phyloP scores from a whole-genome alignment of 2,113 vertebrate genomes.

The Charina bottae region DNA sequence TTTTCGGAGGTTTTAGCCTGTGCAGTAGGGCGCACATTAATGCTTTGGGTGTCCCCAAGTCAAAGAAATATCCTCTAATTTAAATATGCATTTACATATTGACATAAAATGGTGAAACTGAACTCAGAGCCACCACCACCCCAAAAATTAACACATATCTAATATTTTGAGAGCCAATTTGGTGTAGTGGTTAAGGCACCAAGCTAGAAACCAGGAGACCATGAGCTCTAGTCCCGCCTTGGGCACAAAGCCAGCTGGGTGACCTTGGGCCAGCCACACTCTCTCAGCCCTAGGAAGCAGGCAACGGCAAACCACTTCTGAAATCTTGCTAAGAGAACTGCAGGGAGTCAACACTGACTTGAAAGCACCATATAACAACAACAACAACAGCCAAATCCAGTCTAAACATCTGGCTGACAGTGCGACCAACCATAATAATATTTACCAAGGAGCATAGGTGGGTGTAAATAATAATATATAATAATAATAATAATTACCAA shows the following conservation, averaged over 20 bases:
- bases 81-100: neutral
- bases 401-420: too few relatives aligned
- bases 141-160: neutral
- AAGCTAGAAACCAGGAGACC: neutral
- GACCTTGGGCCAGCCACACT: neutral
- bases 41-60: neutral
- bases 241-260: neutral
- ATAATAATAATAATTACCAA: too few relatives aligned
- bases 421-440: too few relatives aligned
- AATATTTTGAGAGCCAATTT: neutral
- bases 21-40: neutral
- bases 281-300: neutral
- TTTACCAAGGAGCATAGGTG: too few relatives aligned
- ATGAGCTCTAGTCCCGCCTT: neutral
- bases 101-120: neutral
- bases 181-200: neutral
- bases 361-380: neutral
- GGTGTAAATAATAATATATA: too few relatives aligned
- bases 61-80: slow-evolving; percentile 2
- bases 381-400: too few relatives aligned
- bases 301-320: neutral
- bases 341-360: neutral
- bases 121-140: neutral
- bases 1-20: neutral
- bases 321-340: neutral